phyloP scores from a whole-genome alignment of 2,113 vertebrate genomes.

The Tauraco erythrolophus region DNA sequence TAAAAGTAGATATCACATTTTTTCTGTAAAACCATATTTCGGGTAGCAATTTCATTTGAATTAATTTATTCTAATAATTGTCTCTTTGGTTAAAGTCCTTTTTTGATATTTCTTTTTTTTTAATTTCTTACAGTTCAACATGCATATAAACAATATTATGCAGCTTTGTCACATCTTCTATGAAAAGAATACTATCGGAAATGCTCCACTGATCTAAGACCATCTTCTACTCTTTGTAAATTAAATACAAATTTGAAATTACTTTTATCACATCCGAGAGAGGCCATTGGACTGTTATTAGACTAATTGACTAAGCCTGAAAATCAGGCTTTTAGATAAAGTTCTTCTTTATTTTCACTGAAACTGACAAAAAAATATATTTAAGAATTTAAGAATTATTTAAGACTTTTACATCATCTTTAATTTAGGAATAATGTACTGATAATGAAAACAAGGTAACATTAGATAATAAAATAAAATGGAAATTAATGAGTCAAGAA shows the following conservation, averaged over 20 bases:
- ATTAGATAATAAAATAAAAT: not conserved
- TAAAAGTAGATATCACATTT: not conserved
- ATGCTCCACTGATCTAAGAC: not conserved
- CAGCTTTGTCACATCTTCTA: not conserved
- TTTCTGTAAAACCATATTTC: not conserved
- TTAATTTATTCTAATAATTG: not conserved
- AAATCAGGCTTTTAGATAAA: not conserved
- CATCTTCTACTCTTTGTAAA: constrained; percentile 15
- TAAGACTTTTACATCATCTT: not conserved
- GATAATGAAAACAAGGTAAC: not conserved
- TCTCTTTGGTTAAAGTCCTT: not conserved
- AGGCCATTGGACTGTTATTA: not conserved
- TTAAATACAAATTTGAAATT: constrained; percentile 17
- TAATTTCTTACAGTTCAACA: constrained; percentile 9
- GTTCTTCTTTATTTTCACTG: not conserved
- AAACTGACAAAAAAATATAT: not conserved
- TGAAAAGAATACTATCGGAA: not conserved
- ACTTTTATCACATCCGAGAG: not conserved
- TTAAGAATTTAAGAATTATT: not conserved
- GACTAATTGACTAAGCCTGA: not conserved
- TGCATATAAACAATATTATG: not conserved
- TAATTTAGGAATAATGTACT: not conserved
- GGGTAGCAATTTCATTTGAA: not conserved
- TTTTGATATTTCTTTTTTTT: not conserved
- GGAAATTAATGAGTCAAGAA: not conserved